Evolutionary conservation across 2,888 invertebrate species (phyloP), one percentile per base, ranked within the genome.

Genomic region (Sthenelais limicola): DNA sequence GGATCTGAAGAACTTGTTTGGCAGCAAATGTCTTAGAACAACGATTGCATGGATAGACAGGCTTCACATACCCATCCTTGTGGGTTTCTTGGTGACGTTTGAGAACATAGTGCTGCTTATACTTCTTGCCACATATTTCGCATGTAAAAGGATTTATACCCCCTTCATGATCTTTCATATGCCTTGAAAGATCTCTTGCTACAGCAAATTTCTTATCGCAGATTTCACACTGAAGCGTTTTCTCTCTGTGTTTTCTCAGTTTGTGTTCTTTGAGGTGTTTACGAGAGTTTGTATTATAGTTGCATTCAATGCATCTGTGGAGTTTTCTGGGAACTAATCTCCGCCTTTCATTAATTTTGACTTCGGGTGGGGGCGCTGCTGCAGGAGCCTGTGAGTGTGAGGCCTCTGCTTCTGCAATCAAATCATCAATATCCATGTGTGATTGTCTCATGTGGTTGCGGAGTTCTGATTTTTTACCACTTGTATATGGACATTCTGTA

Each of bases 251-350:
- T 15, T 62, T 62, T 3, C 62, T 1, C 62, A 62, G 21, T n/a
- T 38, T 62, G 38, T 62, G 62, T 28, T 62, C 62, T 43, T 62
- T 62, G n/a, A 62, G 38, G 43, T 62, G 62, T 28, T 62, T 62
- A 12, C 62, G 35, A 3, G 62, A 62, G 38, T 62, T 62, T 33
- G 62, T 38, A 12, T 35, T 38, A 24, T 62, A 62, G 35, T 62
- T 62, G 24, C 62, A 62, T 38, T 62, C 62, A 62, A 62, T 38
- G 43, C 62, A 62, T 18, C 62, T 1, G 26, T 62, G 43, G 15
- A 62, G 24, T 38, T 62, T 62, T 5, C 62, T 35, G 21, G 62
- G 62, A 9, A 35, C 62, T 2, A n/a, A n/a, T n/a, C n/a, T n/a
- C n/a, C n/a, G n/a, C n/a, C n/a, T n/a, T n/a, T n/a, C n/a, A 62